Percentiles rank a stretch among this genome's conserved stretches.
Conservation (phyloP, 1,140 invertebrate genomes). For the Drosophila insularis region DNA sequence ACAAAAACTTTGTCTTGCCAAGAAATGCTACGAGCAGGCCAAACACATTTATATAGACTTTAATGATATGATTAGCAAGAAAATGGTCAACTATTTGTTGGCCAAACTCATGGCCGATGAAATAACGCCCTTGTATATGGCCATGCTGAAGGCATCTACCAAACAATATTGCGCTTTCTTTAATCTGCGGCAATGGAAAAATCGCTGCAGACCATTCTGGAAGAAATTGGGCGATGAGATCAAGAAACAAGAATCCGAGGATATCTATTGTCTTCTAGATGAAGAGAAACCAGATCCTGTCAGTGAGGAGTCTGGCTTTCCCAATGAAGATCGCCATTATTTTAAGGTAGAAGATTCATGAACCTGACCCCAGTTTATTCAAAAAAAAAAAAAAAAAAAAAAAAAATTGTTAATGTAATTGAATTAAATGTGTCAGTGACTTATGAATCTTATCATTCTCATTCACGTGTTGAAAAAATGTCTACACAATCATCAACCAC, state of each 20-base stretch:
- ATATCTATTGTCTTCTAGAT: constrained; percentile 67
- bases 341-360: constrained; percentile 55
- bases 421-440: background rate
- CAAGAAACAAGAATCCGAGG: constrained; percentile 55
- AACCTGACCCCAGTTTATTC: no score
- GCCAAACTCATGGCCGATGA: constrained; percentile 73
- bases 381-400: no score
- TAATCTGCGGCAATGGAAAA: constrained; percentile 75
- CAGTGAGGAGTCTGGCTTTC: background rate
- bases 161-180: constrained; percentile 65
- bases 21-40: constrained; percentile 67
- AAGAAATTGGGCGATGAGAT: constrained; percentile 52
- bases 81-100: constrained; percentile 64
- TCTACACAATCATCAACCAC: background rate
- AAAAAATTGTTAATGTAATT: background rate
- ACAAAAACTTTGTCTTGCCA: constrained; percentile 48
- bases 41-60: constrained; percentile 74
- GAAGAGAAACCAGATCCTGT: constrained; percentile 56
- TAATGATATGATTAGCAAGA: constrained; percentile 59
- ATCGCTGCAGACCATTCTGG: constrained; percentile 71
- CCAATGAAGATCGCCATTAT: constrained; percentile 14
- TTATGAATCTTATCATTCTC: background rate
- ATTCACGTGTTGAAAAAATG: background rate
- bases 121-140: constrained; percentile 71
- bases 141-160: constrained; percentile 66